These are phyloP conservation scores for Microtus ochrogaster DNA, from an alignment of 2,113 vertebrate genomes.

Conservation along the genomic window DNA sequence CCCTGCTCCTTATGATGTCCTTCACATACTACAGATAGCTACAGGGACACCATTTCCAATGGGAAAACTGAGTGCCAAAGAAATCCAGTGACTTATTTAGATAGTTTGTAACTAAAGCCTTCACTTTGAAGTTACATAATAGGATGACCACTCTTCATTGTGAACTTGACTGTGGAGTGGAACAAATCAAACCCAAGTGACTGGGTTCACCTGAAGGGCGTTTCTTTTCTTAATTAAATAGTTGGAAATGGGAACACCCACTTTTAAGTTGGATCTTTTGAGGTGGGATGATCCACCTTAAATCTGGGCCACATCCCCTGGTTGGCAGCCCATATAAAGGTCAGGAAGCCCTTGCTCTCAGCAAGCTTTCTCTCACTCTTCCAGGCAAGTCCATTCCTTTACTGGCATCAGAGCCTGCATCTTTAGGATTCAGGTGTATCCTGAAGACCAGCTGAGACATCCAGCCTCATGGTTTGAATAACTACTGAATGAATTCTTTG, in stretches of 20 bases:
- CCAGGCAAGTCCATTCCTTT: background rate
- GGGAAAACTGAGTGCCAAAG: background rate
- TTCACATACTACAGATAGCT: background rate
- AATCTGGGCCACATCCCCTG: background rate
- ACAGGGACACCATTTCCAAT: background rate
- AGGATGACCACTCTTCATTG: background rate
- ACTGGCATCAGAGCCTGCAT: background rate
- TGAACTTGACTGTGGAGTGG: background rate
- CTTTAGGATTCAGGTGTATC: background rate
- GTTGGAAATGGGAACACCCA: background rate
- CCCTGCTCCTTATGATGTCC: background rate
- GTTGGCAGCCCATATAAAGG: background rate
- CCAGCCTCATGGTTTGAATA: no score
- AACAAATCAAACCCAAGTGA: background rate
- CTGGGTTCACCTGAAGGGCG: background rate
- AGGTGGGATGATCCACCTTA: background rate
- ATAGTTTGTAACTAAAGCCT: background rate
- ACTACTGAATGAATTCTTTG: background rate
- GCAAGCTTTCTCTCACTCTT: background rate
- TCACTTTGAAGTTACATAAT: background rate
- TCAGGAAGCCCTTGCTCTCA: background rate
- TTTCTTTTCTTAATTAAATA: background rate
- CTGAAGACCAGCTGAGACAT: background rate
- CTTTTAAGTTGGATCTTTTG: background rate
- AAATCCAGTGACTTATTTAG: background rate